Base-by-base conservation (phyloP, 2,888 invertebrate species). In the Athalia circularis region DNA sequence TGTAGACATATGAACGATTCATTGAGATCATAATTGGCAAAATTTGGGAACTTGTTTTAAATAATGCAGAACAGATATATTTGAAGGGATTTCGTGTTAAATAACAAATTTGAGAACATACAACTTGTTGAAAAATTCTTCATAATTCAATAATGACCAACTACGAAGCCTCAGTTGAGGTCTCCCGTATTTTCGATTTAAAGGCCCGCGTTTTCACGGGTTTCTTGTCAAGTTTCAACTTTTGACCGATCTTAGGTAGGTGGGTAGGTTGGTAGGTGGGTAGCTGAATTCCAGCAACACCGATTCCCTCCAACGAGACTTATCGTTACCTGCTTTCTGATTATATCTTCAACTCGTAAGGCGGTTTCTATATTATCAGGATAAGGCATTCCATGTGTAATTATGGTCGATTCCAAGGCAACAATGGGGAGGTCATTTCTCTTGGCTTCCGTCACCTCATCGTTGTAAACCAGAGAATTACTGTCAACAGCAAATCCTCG, bases 381-480 rank as follows among this genome's bases (percentile, higher is more conserved):
- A 91, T 94, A 96, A 0, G 99, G 98, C 96, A 99, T 97, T 62
- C 99, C 99, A 91, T 99, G 99, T 0, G 99, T 99, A 80, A 99
- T 97, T 81, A 99, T 98, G 0, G 99, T 98, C 6, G 98, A 98
- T 92, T 99, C 99, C 83, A 99, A 91, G 2, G 99, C 98, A 15
- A 99, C 98, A 80, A 99, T 93, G 7, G 98, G 96, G 82, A 92
- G 91, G 48, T 92, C 91, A 67, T 91, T 90, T 76, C 91, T 89
- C 82, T 96, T 90, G 6, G 96, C 97, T 76, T 91, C 87, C 77
- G 88, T 88, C 74, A 98, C 95, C 87, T 95, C 94, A 52, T 93
- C 92, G 9, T 82, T 84, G 77, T 86, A 89, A 72, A 83, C 65
- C 9, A 72, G 47, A 72, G 8, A 59, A 47, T 47, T 59, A 4